Base-by-base conservation (phyloP, 2,113 vertebrate genomes). In the Brachirus orientalis region DNA sequence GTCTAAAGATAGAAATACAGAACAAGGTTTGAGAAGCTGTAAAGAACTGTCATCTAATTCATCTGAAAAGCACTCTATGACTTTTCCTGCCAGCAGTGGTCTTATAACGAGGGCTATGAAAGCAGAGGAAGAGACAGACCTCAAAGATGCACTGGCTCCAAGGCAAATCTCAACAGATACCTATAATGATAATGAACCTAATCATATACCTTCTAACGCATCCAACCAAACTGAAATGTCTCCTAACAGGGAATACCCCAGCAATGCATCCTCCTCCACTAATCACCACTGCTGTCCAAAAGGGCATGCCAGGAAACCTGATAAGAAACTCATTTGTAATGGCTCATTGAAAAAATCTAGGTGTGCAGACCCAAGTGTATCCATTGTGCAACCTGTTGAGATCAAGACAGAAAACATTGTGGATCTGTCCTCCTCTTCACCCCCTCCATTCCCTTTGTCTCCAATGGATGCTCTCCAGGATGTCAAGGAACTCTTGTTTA, bases 401-500 rank as follows among this genome's bases (percentile, higher is more conserved):
- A 70, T 92, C 28, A 91, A 93, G 48, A 80, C 84, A 0, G 92
- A 93, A 73, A 85, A 72, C 10, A 6, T 48, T 3, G 77, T 82
- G 0, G 86, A 84, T 14, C 20, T 68, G 8, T 86, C 88, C 6
- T 82, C 75, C 7, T 77, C 75, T 9, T 77, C 89, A 12, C 63
- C 88, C 0, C 9, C 46, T 9, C 10, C n/a, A 10, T 9, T 82
- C 3, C 83, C 89, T 8, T 64, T 79, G 20, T 89, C 94, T 57
- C 92, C 94, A 10, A 73, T 89, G 71, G 94, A 96, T 17, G 91
- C 94, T 48, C 84, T 96, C 59, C 94, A 93, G 0, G 95, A 96
- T 66, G 69, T 93, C 63, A 96, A 98, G 81, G 95, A 97, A 48
- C 88, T 97, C 10, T 95, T 90, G 0, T 96, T 94, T 16, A 92